A percentile compares a stretch with the other conserved stretches of the same genome.
These are phyloP conservation scores for Pseudolaguvia tuberculata DNA, from an alignment of 2,113 vertebrate species.

Conservation along the genomic window DNA sequence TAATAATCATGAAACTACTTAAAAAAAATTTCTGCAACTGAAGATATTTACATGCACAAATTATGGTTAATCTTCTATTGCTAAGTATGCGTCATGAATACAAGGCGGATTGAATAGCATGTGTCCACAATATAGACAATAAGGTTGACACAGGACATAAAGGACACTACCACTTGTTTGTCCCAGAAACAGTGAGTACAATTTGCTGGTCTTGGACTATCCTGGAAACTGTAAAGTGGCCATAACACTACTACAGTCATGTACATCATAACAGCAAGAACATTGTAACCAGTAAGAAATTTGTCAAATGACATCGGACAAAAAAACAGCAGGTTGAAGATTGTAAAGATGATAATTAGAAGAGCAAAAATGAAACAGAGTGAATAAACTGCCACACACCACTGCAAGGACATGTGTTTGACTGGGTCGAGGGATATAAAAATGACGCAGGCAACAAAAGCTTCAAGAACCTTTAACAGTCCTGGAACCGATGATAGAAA, in stretches of 20 bases:
- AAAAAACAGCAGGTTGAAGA: constrained; percentile 66
- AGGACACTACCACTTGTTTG: constrained; percentile 63
- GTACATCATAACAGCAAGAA: constrained; percentile 77
- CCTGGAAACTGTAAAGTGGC: constrained; percentile 73
- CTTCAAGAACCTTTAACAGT: constrained; percentile 82
- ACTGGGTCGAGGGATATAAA: constrained; percentile 64
- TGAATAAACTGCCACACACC: constrained; percentile 81
- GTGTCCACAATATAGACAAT: constrained; percentile 77
- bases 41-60: neutral
- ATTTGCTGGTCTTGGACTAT: accelerated
- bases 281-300: constrained; percentile 68
- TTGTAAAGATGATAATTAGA: constrained; percentile 75
- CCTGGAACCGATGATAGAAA: constrained; percentile 81
- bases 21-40: neutral
- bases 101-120: constrained; percentile 71
- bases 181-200: constrained; percentile 45
- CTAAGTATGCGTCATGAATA: constrained; percentile 62
- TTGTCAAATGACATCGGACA: constrained; percentile 69
- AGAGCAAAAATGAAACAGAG: constrained; percentile 79
- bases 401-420: constrained; percentile 59
- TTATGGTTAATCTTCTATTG: neutral
- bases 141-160: constrained; percentile 78
- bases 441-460: constrained; percentile 80
- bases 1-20: neutral
- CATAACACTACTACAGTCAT: constrained; percentile 76